These are phyloP conservation scores for Sciurus carolinensis DNA, from an alignment of 2,797 vertebrate species.

Conservation along the genomic window DNA sequence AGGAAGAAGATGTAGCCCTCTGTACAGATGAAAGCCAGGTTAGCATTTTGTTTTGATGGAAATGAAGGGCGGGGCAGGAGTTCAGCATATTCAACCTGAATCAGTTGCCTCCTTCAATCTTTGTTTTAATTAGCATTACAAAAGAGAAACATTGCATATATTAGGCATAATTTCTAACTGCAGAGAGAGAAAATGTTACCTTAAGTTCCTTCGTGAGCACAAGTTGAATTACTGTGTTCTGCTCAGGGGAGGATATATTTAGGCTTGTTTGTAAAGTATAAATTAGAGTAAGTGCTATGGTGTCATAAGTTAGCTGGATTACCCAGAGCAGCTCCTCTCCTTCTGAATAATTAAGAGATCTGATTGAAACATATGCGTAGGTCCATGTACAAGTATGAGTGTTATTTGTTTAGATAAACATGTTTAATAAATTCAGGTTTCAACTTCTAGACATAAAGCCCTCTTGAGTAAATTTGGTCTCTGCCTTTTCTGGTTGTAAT, in stretches of 20 bases:
- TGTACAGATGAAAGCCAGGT: neutral
- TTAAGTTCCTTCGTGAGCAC: conserved; percentile 45
- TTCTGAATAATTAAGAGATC: conserved; percentile 68
- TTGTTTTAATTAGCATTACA: conserved; percentile 85
- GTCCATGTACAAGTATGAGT: neutral
- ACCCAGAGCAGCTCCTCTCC: conserved; percentile 57
- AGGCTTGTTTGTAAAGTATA: conserved; percentile 83
- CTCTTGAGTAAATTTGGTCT: conserved; percentile 29
- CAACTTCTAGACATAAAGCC: neutral
- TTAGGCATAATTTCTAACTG: conserved; percentile 82
- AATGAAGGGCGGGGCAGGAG: conserved; percentile 51
- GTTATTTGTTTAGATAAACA: neutral
- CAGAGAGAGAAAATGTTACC: conserved; percentile 70
- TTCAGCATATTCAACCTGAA: conserved; percentile 71
- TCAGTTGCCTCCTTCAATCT: conserved; percentile 70
- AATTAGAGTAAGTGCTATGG: conserved; percentile 75
- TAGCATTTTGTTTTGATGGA: conserved; percentile 71
- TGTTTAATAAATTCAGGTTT: conserved; percentile 37
- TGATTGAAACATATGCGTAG: neutral
- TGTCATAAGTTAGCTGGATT: conserved; percentile 70
- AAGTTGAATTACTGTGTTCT: conserved; percentile 75
- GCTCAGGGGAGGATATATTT: conserved; percentile 80
- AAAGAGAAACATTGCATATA: conserved; percentile 81
- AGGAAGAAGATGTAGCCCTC: neutral
- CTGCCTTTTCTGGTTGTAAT: conserved; percentile 29